Evolutionary conservation across 2,888 invertebrate genomes (phyloP).

Genomic region (Criorhina ranunculi): DNA sequence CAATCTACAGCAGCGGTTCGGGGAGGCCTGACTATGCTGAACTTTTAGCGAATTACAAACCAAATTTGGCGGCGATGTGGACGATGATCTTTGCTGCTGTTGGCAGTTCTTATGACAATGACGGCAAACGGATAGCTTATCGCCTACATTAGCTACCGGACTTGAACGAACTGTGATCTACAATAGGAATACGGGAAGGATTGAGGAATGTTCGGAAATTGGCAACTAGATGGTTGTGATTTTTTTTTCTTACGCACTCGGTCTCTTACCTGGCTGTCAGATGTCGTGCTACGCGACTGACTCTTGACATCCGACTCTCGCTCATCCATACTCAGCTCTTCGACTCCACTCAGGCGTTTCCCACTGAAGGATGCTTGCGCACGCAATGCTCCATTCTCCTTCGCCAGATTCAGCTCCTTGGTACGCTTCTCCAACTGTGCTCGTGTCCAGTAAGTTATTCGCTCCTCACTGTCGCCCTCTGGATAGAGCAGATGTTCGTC

Average conservation of each 20-base stretch:
- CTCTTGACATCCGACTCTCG: slow-evolving; percentile 86
- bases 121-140: slow-evolving; percentile 90
- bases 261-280: slow-evolving; percentile 89
- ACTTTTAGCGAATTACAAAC: slow-evolving; percentile 84
- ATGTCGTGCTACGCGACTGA: slow-evolving; percentile 91
- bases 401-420: slow-evolving; percentile 88
- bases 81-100: slow-evolving; percentile 74
- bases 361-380: slow-evolving; percentile 80
- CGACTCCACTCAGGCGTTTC: slow-evolving; percentile 83
- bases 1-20: slow-evolving; percentile 84
- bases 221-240: slow-evolving; percentile 38
- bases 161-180: slow-evolving; percentile 92
- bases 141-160: slow-evolving; percentile 87
- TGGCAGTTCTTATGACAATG: slow-evolving; percentile 92
- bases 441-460: slow-evolving; percentile 87
- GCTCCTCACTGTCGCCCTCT: slow-evolving; percentile 82
- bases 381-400: slow-evolving; percentile 82
- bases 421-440: slow-evolving; percentile 90
- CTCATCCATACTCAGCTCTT: slow-evolving; percentile 85
- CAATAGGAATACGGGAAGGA: slow-evolving; percentile 40
- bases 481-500: slow-evolving; percentile 81
- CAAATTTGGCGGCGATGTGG: slow-evolving; percentile 78
- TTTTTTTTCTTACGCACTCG: slow-evolving; percentile 19
- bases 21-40: slow-evolving; percentile 84
- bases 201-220: slow-evolving; percentile 34